Evolutionary conservation across 2,797 vertebrate genomes (phyloP).

Genomic region (Pipistrellus kuhlii): DNA sequence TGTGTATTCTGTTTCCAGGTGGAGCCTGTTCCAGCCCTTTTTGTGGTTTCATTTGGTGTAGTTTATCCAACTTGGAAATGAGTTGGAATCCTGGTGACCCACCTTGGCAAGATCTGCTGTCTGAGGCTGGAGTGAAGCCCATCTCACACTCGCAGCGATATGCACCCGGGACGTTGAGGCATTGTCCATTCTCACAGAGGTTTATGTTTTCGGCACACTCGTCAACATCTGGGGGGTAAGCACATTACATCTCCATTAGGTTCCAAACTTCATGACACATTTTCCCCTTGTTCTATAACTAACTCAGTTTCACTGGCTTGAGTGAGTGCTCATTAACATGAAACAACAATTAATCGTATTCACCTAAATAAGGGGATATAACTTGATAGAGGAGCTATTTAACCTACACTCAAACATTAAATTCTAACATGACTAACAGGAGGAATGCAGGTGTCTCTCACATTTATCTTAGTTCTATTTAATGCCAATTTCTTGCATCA

Average conservation of each 20-base stretch:
- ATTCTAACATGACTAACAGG: neutral
- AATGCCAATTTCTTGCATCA: neutral
- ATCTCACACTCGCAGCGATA: conserved; percentile 93
- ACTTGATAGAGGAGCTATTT: neutral
- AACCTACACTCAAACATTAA: neutral
- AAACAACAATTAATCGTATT: neutral
- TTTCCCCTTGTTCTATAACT: neutral
- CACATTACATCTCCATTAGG: conserved; percentile 52
- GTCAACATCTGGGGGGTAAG: conserved; percentile 88
- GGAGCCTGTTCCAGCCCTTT: conserved; percentile 65
- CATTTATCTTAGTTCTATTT: neutral
- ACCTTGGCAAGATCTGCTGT: conserved; percentile 92
- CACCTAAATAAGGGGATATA: neutral
- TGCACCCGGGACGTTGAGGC: conserved; percentile 89
- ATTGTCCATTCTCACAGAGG: conserved; percentile 92
- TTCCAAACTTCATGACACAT: neutral
- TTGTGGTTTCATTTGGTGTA: conserved; percentile 69
- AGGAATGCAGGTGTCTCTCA: neutral
- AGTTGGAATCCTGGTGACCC: conserved; percentile 64
- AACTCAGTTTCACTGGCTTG: conserved; percentile 1
- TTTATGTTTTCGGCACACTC: conserved; percentile 90
- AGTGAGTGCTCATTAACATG: neutral
- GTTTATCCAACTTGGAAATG: conserved; percentile 61
- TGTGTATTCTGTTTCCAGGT: conserved; percentile 72
- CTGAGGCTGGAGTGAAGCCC: conserved; percentile 89